Base-by-base conservation (phyloP, 2,888 invertebrate species). In the Macaria notata region DNA sequence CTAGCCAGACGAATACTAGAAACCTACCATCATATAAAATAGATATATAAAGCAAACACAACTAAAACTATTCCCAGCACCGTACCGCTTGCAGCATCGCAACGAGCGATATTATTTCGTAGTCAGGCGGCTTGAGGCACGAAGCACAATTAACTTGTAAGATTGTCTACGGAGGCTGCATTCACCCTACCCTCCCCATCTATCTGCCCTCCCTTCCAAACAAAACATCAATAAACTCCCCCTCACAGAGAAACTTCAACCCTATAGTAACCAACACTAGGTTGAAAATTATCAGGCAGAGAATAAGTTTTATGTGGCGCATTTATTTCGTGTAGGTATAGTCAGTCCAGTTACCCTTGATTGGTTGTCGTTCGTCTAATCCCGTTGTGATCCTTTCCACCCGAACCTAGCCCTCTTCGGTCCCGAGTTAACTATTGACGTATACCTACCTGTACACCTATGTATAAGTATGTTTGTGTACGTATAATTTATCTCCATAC, bases 331-430 rank as follows among this genome's bases (percentile, higher is more conserved):
- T 83, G 89, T 91, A 91, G 91, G 88, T 91, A 91, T 88, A 90
- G 78, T 67, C 86, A 86, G 92, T 92, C 92, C 92, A 90, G 92
- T 92, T 92, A 92, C 91, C 91, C 93, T 93, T 94, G 94, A 94
- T 94, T 94, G 93, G 93, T 93, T 93, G 93, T 92, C 93, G 93
- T 93, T 93, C 90, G 89, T 92, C 93, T 94, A 94, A 94, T 94
- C 93, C 93, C 92, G 88, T 92, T 93, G 93, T 93, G 93, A 94
- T 93, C 93, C 93, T 89, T 92, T 92, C 93, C 92, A 92, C 92
- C 93, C 87, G 83, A 86, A 89, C 86, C 84, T 87, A 85, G 93
- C 92, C 92, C 91, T 90, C 90, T 88, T 87, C 79, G 83, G 79
- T 75, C 77, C 80, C 83, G 79, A 80, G 83, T 86, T 88, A 85